Conservation (phyloP, 1,140 invertebrate genomes). For the Melanaphis sacchari region DNA sequence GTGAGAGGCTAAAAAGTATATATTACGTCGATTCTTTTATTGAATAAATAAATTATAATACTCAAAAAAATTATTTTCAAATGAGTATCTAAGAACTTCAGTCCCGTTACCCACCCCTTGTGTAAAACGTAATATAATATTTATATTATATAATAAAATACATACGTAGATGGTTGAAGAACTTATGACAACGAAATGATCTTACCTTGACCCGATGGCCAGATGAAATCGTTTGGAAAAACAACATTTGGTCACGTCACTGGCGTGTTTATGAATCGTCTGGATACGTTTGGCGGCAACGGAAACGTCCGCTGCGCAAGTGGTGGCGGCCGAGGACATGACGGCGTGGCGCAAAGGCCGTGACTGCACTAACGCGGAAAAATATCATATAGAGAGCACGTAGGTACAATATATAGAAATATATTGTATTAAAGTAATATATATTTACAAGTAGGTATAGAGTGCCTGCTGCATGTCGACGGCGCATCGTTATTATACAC, state of each 20-base stretch:
- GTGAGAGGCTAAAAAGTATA: too few relatives aligned
- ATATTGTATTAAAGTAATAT: neutral
- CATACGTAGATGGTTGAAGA: too few relatives aligned
- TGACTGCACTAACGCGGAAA: constrained; percentile 8
- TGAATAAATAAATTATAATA: neutral
- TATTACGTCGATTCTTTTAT: neutral
- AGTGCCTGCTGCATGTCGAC: neutral
- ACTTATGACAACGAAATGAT: constrained; percentile 10
- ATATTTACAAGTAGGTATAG: neutral
- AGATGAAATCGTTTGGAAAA: constrained; percentile 70
- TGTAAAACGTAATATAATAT: too few relatives aligned
- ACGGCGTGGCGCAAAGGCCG: constrained; percentile 19
- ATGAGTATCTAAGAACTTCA: too few relatives aligned
- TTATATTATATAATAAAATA: too few relatives aligned
- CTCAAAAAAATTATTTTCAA: neutral
- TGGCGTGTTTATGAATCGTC: constrained; percentile 68
- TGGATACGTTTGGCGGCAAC: constrained; percentile 63
- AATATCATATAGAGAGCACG: neutral
- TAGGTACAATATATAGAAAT: neutral
- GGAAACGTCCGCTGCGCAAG: neutral
- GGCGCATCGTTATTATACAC: neutral
- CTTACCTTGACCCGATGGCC: constrained; percentile 72
- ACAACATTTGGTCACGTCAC: constrained; percentile 73
- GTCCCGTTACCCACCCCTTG: too few relatives aligned
- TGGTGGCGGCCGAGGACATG: neutral